Evolutionary conservation across 2,888 invertebrate species (phyloP), one percentile per base, ranked within the genome.

Genomic region (Catocala sponsa): DNA sequence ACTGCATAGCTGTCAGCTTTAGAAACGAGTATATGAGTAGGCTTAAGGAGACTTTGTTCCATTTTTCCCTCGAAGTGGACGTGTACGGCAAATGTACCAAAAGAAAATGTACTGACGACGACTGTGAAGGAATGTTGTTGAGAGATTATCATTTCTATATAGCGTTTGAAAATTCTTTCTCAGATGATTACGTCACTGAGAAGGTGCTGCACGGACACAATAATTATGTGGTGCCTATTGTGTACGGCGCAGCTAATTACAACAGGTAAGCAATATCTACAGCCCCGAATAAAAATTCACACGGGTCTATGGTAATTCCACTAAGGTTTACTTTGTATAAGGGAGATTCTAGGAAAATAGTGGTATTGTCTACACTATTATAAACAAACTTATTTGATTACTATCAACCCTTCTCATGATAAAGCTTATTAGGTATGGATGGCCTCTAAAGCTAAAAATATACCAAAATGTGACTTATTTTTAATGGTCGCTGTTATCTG

Each of bases 191-290:
- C 74, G 87, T 91, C 41, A 85, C 90, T 0, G 88, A 89, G 61
- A 90, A 90, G 68, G 83, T 90, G 48, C 70, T 91, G 25, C 83
- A 84, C 50, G 89, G 93, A 7, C 89, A 94, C 65, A 90, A 95
- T 81, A 95, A 96, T 86, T 95, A 95, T 74, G 94, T 96, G 10
- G 91, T 97, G n/a, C 96, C 97, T 6, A 95, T 97, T 65, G 96
- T 96, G 35, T 96, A 95, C 89, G 96, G 96, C 0, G 95, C 95
- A 5, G 95, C 95, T 65, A 95, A 96, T 86, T 97, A 97, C 81
- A 87, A 56, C 74, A 88, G 88, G 90, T 91, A 80, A 68, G 51
- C 32, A 4, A 35, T 38, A 15, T 48, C 52, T 61, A 53, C 13
- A 49, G 44, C 6, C 15, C 33, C n/a, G 42, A 42, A n/a, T 2